Percentiles rank a stretch among this genome's conserved stretches.
Evolutionary conservation across 2,797 vertebrate species (phyloP).

Genomic region (Sternotherus odoratus): DNA sequence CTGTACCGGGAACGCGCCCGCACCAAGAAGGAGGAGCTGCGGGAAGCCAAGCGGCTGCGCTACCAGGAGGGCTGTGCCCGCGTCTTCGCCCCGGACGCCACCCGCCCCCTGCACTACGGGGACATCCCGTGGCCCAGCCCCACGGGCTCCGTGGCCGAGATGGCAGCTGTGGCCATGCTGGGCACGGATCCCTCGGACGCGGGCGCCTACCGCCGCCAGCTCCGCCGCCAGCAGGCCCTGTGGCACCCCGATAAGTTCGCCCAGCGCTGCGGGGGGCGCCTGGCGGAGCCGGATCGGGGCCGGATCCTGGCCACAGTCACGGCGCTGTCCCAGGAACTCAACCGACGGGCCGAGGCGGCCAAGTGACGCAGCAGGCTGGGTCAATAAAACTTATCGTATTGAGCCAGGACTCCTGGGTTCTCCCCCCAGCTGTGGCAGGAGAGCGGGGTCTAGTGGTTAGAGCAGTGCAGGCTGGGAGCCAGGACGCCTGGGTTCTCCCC

Average conservation of each 20-base stretch:
- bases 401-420: too few relatives aligned
- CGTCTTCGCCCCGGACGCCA: neutral
- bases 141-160: conserved; percentile 83
- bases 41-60: conserved; percentile 74
- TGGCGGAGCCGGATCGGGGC: conserved; percentile 82
- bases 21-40: conserved; percentile 84
- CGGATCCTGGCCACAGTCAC: conserved; percentile 88
- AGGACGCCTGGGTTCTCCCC: too few relatives aligned
- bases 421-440: too few relatives aligned
- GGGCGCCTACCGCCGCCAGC: conserved; percentile 81
- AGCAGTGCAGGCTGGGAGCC: too few relatives aligned
- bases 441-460: too few relatives aligned
- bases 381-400: too few relatives aligned
- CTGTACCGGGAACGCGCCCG: conserved; percentile 83
- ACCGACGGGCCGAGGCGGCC: conserved; percentile 86
- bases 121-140: conserved; percentile 91
- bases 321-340: conserved; percentile 90
- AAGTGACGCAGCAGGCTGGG: too few relatives aligned
- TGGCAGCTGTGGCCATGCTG: conserved; percentile 87
- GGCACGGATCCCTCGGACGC: conserved; percentile 81
- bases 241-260: conserved; percentile 93
- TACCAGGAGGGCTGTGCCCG: conserved; percentile 75
- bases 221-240: conserved; percentile 86
- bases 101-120: conserved; percentile 79
- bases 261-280: conserved; percentile 87